Base-by-base conservation (phyloP, 2,797 vertebrate genomes). In the Hypotaenidia okinawae region DNA sequence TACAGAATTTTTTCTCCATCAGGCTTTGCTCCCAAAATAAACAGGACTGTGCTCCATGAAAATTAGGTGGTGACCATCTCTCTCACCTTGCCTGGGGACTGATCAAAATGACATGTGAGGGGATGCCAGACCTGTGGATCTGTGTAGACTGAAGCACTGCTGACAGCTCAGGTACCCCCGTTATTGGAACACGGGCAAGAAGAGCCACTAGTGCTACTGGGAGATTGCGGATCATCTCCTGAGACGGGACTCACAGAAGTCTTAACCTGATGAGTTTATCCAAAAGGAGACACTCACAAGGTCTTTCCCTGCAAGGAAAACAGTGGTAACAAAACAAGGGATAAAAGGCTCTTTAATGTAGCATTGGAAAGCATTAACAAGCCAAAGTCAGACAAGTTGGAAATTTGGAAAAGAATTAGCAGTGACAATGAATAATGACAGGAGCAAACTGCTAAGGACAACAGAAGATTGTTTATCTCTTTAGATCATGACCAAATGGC, bases 351-450 rank as follows among this genome's bases (percentile, higher is more conserved):
- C 13, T 74, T 64, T 49, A 89, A 80, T 0, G 1, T 22, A 81
- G 35, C 61, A 75, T 64, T 77, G 62, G 62, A 90, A 95, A 93
- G 16, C 37, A 16, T 45, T 45, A 95, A 90, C 28, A 79, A 54
- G 47, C 13, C 79, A 51, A 89, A 84, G 37, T 68, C 74, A 80
- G 45, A 64, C 54, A 84, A 72, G 47, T 62, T 39, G 79, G 77
- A 94, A 95, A 89, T 84, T 64, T 74, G 86, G 57, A 87, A 84
- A 92, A 84, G 35, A 87, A 93, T 90, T 84, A 89, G 75, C 52
- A 79, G n/a, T 39, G 52, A 90, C 72, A 92, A 54, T 64, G 75
- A 95, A 77, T 79, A 94, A 96, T 52, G 25, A 84, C 49, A 89
- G 39, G 15, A 87, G 63, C 63, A 95, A 93, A 49, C 92, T 82